Evolutionary conservation across 2,113 vertebrate species (phyloP).

Genomic region (Nymphicus hollandicus): DNA sequence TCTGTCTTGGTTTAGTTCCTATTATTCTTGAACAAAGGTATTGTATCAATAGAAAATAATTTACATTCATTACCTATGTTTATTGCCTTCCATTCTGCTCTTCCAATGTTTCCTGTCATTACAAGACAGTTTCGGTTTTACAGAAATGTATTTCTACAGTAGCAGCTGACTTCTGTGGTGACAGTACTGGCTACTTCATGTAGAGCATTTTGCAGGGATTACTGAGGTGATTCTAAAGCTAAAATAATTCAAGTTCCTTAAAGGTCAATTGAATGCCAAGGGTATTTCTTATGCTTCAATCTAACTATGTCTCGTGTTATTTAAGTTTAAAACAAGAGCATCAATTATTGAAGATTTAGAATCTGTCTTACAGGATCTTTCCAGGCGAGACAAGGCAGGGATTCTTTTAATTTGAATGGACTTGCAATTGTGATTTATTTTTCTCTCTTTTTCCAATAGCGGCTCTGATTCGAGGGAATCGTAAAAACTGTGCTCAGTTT

Average conservation of each 20-base stretch:
- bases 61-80: background rate
- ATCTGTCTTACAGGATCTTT: background rate
- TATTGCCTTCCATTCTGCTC: background rate
- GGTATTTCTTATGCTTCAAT: background rate
- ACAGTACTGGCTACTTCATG: background rate
- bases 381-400: background rate
- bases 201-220: background rate
- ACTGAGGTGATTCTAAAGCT: background rate
- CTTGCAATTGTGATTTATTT: background rate
- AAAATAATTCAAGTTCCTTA: background rate
- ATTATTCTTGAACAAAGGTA: background rate
- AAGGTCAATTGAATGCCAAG: background rate
- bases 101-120: background rate
- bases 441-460: constrained; percentile 69
- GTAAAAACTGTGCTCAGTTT: constrained; percentile 98
- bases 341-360: background rate
- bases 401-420: background rate
- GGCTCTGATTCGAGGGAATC: constrained; percentile 94
- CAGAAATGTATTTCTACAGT: background rate
- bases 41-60: background rate
- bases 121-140: background rate
- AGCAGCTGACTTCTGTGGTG: background rate
- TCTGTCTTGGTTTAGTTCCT: background rate
- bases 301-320: background rate
- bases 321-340: background rate